Base-by-base conservation (phyloP, 2,888 invertebrate species). In the Hedychridium roseum region DNA sequence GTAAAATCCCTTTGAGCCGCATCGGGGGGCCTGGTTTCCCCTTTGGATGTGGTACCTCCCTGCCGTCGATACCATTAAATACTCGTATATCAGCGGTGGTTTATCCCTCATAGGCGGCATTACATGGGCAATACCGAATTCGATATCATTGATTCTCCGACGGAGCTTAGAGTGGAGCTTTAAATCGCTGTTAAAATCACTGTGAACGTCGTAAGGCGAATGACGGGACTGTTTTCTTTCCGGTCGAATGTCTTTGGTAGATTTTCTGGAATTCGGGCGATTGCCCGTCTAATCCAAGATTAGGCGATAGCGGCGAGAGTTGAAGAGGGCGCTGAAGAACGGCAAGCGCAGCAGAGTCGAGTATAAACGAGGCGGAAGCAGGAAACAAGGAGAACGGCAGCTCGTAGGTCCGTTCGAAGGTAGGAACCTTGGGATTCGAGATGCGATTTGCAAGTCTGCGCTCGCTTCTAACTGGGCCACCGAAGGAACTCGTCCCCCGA, bases 401-500 rank as follows among this genome's bases (percentile, higher is more conserved):
- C 55, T 55, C 60, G 45, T 51, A 17, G 30, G 39, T 46, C 49
- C 36, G 44, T 68, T 68, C 57, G 54, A 66, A 57, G 60, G 60
- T 68, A n/a, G n/a, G n/a, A n/a, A 60, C 57, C 64, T 57, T 68
- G 56, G 54, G 57, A 51, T 45, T 44, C 67, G 49, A 60, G 48
- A 59, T 60, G 65, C 66, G 70, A 70, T 72, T 73, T 68, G 66
- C 65, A 66, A 71, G 68, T 69, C 63, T 60, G 51, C 53, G 54
- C 58, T 44, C 43, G 53, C 44, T 43, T 37, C 47, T 56, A 61
- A 61, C 61, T 61, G 49, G 61, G 64, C 60, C 61, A 60, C n/a
- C n/a, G n/a, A n/a, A n/a, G n/a, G 48, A 61, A 55, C 53, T 64
- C 51, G 47, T 56, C 39, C 55, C 45, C 64, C 59, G 58, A 61